Evolutionary conservation across 1,140 invertebrate genomes (phyloP).

Genomic region (Lepidurus apus): DNA sequence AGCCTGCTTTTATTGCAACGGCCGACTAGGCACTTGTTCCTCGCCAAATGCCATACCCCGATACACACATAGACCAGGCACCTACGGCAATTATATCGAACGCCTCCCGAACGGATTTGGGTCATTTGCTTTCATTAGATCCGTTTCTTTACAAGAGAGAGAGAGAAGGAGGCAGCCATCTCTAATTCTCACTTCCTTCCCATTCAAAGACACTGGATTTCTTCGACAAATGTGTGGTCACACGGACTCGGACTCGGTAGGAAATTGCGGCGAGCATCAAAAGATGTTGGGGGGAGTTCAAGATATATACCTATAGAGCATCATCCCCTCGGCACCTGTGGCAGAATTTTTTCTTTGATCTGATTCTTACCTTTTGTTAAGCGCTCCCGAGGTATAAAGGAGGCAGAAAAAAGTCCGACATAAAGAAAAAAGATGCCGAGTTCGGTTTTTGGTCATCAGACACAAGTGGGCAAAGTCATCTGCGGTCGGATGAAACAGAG

Average conservation of each 20-base stretch:
- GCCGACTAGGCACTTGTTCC: slow-evolving; percentile 2
- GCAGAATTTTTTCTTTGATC: background rate
- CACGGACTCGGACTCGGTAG: background rate
- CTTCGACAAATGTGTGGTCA: background rate
- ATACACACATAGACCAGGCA: no score
- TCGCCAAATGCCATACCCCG: background rate
- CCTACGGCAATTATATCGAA: background rate
- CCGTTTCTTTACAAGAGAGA: background rate
- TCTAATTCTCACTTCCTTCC: background rate
- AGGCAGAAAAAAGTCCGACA: background rate
- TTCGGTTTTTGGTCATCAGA: no score
- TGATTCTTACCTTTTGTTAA: background rate
- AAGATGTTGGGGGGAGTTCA: background rate
- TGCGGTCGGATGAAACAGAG: slow-evolving; percentile 16
- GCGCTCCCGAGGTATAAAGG: background rate
- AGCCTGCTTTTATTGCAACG: background rate
- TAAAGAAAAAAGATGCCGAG: slow-evolving; percentile 1
- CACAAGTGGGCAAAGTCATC: slow-evolving; percentile 10
- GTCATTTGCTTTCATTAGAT: background rate
- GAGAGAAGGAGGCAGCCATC: background rate
- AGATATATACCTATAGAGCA: background rate
- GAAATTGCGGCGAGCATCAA: slow-evolving; percentile 11
- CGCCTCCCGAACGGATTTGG: background rate
- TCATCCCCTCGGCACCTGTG: slow-evolving; percentile 1
- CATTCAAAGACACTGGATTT: background rate